Evolutionary conservation across 2,113 vertebrate species (phyloP).

Genomic region (Platycercus adscitus): DNA sequence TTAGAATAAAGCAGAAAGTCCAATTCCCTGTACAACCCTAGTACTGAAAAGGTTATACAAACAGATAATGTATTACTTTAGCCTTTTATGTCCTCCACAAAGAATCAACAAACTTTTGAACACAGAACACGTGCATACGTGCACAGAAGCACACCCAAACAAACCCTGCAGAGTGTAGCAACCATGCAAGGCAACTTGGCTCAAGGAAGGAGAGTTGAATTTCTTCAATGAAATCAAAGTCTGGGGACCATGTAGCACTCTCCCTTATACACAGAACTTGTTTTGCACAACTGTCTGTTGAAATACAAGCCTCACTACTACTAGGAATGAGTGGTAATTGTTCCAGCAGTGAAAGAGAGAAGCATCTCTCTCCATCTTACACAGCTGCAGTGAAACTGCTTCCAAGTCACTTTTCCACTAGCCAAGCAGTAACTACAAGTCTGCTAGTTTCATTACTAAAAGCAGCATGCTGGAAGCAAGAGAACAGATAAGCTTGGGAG

Average conservation of each 20-base stretch:
- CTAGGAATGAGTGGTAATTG: not conserved
- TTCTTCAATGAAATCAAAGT: not conserved
- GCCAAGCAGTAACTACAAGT: not conserved
- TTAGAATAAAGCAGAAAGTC: not conserved
- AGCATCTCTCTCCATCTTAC: not conserved
- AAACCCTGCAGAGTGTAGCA: not conserved
- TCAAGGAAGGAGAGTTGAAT: not conserved
- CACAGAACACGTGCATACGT: not conserved
- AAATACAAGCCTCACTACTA: not conserved
- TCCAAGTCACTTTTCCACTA: conserved; percentile 7
- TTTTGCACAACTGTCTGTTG: not conserved
- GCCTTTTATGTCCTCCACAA: not conserved
- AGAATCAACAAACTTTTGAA: not conserved
- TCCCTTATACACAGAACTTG: not conserved
- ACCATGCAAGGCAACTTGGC: not conserved
- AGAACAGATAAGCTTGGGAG: conserved; percentile 11
- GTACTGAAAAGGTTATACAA: not conserved
- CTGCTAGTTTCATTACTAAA: not conserved
- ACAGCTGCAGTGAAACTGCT: not conserved
- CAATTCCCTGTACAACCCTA: not conserved
- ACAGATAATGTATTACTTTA: not conserved
- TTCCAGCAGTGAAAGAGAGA: not conserved
- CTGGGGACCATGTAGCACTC: not conserved
- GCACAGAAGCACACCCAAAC: not conserved
- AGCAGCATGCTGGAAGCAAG: not conserved